A percentile compares a stretch with the other conserved stretches of the same genome.
phyloP scores from a whole-genome alignment of 2,797 vertebrate genomes.

The Arctocebus calabarensis region DNA sequence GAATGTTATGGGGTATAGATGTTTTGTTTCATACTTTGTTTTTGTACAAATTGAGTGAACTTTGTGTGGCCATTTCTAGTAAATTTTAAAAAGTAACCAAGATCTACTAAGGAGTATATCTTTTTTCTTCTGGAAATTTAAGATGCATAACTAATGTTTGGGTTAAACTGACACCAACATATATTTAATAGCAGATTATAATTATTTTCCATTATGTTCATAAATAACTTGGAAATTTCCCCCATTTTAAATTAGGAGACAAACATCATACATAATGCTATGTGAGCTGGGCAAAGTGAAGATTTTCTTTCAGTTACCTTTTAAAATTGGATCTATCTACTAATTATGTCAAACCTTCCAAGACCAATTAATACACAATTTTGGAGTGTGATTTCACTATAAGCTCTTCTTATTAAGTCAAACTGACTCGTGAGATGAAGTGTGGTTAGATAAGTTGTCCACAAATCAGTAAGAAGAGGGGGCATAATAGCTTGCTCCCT shows the following conservation, averaged over 20 bases:
- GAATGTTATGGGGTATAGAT: too few relatives aligned
- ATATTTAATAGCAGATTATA: slow-evolving; percentile 35
- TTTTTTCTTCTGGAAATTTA: slow-evolving; percentile 18
- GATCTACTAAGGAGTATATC: neutral
- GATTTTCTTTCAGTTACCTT: slow-evolving; percentile 65
- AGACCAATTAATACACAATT: slow-evolving; percentile 31
- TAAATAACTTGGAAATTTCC: slow-evolving; percentile 23
- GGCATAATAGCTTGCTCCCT: neutral
- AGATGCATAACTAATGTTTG: neutral
- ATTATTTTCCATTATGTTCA: neutral
- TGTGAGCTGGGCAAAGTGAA: neutral
- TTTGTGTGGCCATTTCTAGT: neutral
- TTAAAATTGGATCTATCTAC: slow-evolving; percentile 58
- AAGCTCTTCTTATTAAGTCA: neutral
- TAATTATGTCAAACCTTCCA: slow-evolving; percentile 40
- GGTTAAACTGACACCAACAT: slow-evolving; percentile 48
- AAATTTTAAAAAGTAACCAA: slow-evolving; percentile 14
- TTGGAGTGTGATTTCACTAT: neutral
- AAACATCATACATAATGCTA: neutral
- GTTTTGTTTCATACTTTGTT: too few relatives aligned
- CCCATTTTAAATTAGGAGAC: slow-evolving; percentile 27
- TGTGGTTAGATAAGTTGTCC: neutral
- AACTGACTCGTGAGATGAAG: neutral
- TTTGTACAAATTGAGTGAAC: too few relatives aligned
- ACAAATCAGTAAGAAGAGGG: neutral